Evolutionary conservation across 2,113 vertebrate species (phyloP).

Genomic region (Thryonomys swinderianus): DNA sequence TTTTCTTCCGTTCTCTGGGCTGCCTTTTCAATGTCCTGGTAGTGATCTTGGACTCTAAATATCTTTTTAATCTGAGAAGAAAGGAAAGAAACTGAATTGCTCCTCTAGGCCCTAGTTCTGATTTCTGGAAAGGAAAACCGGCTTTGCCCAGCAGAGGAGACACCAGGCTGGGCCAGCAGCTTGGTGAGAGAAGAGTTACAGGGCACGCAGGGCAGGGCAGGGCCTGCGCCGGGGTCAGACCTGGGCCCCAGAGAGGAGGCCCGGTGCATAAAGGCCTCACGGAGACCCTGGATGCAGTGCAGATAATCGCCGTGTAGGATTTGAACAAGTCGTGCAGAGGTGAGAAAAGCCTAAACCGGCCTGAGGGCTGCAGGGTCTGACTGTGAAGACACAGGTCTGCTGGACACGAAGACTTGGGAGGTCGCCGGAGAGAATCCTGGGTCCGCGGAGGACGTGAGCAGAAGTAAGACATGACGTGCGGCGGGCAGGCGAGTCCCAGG

Average conservation of each 20-base stretch:
- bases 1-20: not conserved
- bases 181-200: not conserved
- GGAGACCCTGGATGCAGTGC: too few species aligned
- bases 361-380: not conserved
- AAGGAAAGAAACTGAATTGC: not conserved
- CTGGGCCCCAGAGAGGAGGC: not conserved
- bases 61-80: slow-evolving; percentile 18
- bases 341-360: not conserved
- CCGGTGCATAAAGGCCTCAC: not conserved
- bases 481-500: fast-evolving
- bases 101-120: not conserved
- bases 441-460: not conserved
- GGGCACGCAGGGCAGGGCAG: not conserved
- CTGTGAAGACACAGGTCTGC: not conserved
- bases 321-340: not conserved
- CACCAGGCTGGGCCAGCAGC: not conserved
- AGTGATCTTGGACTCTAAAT: slow-evolving; percentile 23
- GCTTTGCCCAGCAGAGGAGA: not conserved
- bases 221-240: too few species aligned
- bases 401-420: not conserved
- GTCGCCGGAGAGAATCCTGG: not conserved
- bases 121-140: slow-evolving; percentile 3
- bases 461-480: not conserved
- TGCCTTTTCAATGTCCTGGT: not conserved
- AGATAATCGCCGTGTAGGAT: not conserved